A percentile compares a stretch with the other conserved stretches of the same genome.
Conservation (phyloP, 2,888 invertebrate species). For the Xestobium rufovillosum region DNA sequence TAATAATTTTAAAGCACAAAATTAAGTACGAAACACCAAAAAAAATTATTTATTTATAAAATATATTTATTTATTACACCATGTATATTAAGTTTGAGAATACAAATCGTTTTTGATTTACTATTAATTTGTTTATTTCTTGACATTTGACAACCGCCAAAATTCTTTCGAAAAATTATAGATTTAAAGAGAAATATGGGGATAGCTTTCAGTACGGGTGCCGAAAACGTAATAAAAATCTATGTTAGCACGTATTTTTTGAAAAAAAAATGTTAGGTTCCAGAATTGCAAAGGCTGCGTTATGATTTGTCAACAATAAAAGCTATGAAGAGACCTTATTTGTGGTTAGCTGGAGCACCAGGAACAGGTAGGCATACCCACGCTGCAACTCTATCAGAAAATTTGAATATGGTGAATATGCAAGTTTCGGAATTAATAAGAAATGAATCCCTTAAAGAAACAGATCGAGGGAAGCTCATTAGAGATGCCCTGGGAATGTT, state of each 20-base stretch:
- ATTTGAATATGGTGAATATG: slow-evolving; percentile 26
- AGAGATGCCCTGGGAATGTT: slow-evolving; percentile 44
- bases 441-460: slow-evolving; percentile 45
- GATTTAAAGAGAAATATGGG: too few relatives aligned
- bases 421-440: slow-evolving; percentile 44
- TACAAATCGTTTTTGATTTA: too few relatives aligned
- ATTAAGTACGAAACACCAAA: too few relatives aligned
- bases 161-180: background rate
- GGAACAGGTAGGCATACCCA: slow-evolving; percentile 33
- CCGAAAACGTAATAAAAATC: too few relatives aligned
- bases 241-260: too few relatives aligned
- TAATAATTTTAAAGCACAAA: slow-evolving; percentile 3
- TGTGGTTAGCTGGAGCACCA: slow-evolving; percentile 45
- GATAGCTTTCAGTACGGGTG: too few relatives aligned
- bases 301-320: slow-evolving; percentile 39
- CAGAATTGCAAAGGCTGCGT: slow-evolving; percentile 28
- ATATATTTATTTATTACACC: too few relatives aligned
- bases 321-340: slow-evolving; percentile 43
- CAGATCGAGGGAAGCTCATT: slow-evolving; percentile 46
- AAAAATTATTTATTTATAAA: too few relatives aligned
- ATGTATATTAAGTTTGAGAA: too few relatives aligned
- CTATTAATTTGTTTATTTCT: slow-evolving; percentile 1
- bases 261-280: slow-evolving; percentile 19
- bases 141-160: background rate
- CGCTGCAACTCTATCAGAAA: slow-evolving; percentile 26